Conservation (phyloP, 1,140 invertebrate genomes). For the Aethina tumida region DNA sequence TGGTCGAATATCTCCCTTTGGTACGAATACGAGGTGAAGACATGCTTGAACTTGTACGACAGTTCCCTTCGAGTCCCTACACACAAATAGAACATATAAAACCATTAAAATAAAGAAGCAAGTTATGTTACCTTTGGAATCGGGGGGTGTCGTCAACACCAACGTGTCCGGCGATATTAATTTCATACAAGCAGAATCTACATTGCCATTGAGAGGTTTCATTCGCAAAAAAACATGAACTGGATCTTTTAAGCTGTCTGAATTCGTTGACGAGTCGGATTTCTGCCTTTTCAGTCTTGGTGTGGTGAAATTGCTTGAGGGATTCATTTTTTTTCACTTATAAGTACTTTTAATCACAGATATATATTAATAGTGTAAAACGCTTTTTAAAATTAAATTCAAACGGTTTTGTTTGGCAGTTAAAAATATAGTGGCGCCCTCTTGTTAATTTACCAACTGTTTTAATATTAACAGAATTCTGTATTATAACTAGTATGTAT, state of each 20-base stretch:
- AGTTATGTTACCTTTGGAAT: conserved; percentile 45
- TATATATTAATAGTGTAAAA: too few species aligned
- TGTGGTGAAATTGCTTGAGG: conserved; percentile 2
- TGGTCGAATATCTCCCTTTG: conserved; percentile 81
- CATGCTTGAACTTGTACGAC: conserved; percentile 69
- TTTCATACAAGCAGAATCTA: conserved; percentile 61
- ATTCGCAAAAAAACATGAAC: conserved; percentile 81
- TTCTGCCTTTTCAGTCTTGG: conserved; percentile 13
- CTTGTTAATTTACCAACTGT: too few species aligned
- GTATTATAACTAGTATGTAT: too few species aligned
- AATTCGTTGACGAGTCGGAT: conserved; percentile 17
- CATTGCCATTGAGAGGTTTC: conserved; percentile 56
- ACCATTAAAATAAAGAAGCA: too few species aligned
- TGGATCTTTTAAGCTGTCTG: conserved; percentile 43
- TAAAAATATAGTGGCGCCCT: too few species aligned
- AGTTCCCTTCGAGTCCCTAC: conserved; percentile 52
- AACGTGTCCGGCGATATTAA: conserved; percentile 60
- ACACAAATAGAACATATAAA: too few species aligned
- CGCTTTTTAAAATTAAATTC: too few species aligned
- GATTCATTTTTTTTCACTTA: conserved; percentile 15
- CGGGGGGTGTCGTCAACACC: conserved; percentile 55
- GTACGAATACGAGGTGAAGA: conserved; percentile 66
- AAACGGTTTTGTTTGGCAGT: too few species aligned
- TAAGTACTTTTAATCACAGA: too few species aligned
- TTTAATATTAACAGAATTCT: too few species aligned